A percentile compares a stretch with the other conserved stretches of the same genome.
phyloP scores from a whole-genome alignment of 2,888 invertebrate species.

The Orthosia gothica region DNA sequence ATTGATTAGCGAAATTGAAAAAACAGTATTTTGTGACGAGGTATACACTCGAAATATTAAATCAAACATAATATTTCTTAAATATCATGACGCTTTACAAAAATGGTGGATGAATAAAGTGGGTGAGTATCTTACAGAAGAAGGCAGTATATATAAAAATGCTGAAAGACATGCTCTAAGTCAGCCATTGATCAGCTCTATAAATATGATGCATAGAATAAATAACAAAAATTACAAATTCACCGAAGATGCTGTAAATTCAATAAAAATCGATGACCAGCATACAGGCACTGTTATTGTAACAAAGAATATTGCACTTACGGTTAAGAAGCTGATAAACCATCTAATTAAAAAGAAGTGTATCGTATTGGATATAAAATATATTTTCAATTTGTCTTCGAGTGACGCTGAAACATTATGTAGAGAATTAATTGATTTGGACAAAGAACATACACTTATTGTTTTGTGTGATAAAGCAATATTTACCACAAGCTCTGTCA shows the following conservation, averaged over 20 bases:
- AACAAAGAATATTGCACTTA: constrained; percentile 23
- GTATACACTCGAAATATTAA: not conserved
- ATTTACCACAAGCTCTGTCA: not conserved
- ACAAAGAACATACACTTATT: not conserved
- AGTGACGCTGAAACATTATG: not conserved
- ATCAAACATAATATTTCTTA: constrained; percentile 15
- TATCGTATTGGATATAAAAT: constrained; percentile 16
- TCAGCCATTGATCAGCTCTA: not conserved
- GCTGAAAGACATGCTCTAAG: not conserved
- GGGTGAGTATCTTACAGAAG: constrained; percentile 20
- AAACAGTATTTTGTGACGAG: not conserved
- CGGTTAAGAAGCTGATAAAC: constrained; percentile 12
- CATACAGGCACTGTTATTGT: constrained; percentile 16
- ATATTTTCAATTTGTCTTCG: constrained; percentile 6
- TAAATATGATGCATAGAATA: constrained; percentile 10
- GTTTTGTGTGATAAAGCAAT: not conserved
- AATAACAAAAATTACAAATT: constrained; percentile 8
- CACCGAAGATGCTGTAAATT: constrained; percentile 10
- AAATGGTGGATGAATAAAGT: constrained; percentile 44
- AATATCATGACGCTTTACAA: constrained; percentile 40
- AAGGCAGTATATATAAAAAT: constrained; percentile 7
- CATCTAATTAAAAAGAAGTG: constrained; percentile 6
- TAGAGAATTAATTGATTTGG: not conserved
- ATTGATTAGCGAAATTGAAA: constrained; percentile 14
- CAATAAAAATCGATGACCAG: constrained; percentile 3